These are phyloP conservation scores for Ceratina japonica DNA, from an alignment of 1,140 invertebrate species.

Conservation along the genomic window DNA sequence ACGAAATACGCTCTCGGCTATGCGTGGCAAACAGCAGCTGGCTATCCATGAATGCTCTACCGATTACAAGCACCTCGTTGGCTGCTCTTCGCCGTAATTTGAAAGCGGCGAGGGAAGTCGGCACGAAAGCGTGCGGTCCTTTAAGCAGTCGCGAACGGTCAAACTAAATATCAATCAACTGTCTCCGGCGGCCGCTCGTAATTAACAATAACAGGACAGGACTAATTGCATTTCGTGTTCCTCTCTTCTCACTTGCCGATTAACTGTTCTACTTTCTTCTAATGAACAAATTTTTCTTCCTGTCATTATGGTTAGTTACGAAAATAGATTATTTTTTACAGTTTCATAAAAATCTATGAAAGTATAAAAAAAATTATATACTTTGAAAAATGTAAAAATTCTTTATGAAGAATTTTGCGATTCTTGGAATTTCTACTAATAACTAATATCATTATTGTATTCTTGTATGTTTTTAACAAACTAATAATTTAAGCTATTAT, in stretches of 20 bases:
- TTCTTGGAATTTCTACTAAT: too few relatives aligned
- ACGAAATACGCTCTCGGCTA: conserved; percentile 40
- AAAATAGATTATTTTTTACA: too few relatives aligned
- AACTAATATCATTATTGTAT: too few relatives aligned
- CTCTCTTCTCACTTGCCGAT: not conserved
- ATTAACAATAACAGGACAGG: conserved; percentile 58
- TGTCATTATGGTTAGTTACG: not conserved
- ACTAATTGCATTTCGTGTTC: conserved; percentile 28
- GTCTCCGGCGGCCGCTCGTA: conserved; percentile 32
- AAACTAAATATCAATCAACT: conserved; percentile 61
- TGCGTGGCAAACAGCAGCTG: conserved; percentile 55
- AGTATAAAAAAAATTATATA: too few relatives aligned
- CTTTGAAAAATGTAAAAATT: too few relatives aligned
- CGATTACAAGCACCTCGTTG: conserved; percentile 54
- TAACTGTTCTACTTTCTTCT: not conserved
- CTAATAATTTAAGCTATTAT: too few relatives aligned
- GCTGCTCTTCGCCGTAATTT: conserved; percentile 31
- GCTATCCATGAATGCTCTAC: conserved; percentile 56
- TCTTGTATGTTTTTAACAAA: too few relatives aligned
- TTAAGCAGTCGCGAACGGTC: conserved; percentile 24
- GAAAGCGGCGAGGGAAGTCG: conserved; percentile 23
- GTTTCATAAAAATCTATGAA: too few relatives aligned
- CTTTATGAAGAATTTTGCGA: too few relatives aligned
- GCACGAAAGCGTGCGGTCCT: conserved; percentile 2
- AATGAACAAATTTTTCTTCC: not conserved